These are phyloP conservation scores for Xylota sylvarum DNA, from an alignment of 2,888 invertebrate species.

Conservation along the genomic window DNA sequence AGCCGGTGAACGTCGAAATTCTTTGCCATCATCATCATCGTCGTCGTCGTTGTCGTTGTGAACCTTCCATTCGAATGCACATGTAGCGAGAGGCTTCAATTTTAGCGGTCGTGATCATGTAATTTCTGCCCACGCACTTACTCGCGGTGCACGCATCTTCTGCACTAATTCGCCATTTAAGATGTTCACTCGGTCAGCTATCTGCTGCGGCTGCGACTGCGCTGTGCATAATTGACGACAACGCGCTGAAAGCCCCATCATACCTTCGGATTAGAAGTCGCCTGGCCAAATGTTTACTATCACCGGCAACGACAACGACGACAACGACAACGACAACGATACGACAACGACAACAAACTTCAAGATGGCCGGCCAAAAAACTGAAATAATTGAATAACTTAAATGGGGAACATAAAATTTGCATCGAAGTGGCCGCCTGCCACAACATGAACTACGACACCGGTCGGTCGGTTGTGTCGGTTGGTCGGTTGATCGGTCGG, in stretches of 20 bases:
- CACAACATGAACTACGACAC: slow-evolving; percentile 75
- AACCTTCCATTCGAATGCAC: slow-evolving; percentile 38
- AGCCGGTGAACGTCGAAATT: slow-evolving; percentile 60
- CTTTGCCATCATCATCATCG: slow-evolving; percentile 66
- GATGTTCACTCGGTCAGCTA: slow-evolving; percentile 71
- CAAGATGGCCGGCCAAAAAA: slow-evolving; percentile 71
- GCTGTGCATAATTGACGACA: slow-evolving; percentile 64
- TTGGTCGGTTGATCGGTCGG: neutral
- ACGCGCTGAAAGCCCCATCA: slow-evolving; percentile 51
- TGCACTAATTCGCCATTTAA: slow-evolving; percentile 77
- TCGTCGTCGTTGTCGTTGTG: slow-evolving; percentile 44
- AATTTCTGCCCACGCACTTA: slow-evolving; percentile 84
- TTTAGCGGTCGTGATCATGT: slow-evolving; percentile 85
- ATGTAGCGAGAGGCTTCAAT: slow-evolving; percentile 75
- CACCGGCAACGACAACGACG: neutral
- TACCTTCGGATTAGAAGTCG: slow-evolving; percentile 71
- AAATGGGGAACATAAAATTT: slow-evolving; percentile 76
- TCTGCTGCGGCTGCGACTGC: slow-evolving; percentile 10
- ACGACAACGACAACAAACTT: neutral
- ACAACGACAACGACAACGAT: neutral
- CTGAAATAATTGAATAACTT: slow-evolving; percentile 76
- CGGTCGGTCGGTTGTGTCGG: slow-evolving; percentile 12
- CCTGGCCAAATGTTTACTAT: slow-evolving; percentile 26
- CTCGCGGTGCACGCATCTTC: slow-evolving; percentile 74
- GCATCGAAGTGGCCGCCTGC: slow-evolving; percentile 73